Conservation (phyloP, 1,140 invertebrate genomes). For the Grapholita molesta region DNA sequence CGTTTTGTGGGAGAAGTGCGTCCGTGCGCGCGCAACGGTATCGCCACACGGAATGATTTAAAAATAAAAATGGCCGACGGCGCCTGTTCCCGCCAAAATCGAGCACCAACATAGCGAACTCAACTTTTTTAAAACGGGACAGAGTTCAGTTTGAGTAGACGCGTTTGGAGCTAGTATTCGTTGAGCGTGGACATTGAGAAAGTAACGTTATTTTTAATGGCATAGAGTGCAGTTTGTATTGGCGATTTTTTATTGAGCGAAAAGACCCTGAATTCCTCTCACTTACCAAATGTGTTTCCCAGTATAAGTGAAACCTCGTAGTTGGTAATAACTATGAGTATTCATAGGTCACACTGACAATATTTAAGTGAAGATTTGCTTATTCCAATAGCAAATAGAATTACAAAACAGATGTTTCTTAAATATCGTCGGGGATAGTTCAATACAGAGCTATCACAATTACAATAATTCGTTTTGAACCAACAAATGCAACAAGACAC, state of each 20-base stretch:
- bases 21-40: neutral
- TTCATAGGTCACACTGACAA: no score
- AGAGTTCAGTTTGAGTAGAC: neutral
- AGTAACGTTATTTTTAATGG: neutral
- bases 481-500: no score
- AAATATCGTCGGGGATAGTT: no score
- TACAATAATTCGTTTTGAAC: no score
- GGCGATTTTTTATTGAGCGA: neutral
- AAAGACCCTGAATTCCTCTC: neutral
- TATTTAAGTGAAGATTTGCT: no score
- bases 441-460: no score
- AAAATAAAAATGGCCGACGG: neutral
- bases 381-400: no score
- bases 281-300: neutral
- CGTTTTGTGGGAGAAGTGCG: neutral
- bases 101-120: neutral
- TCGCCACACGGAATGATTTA: conserved; percentile 19
- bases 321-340: neutral
- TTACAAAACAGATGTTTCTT: no score
- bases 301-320: neutral
- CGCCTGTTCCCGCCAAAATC: conserved; percentile 3
- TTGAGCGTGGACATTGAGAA: neutral
- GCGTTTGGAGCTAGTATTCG: neutral
- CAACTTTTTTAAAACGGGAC: neutral
- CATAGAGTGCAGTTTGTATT: neutral